Evolutionary conservation across 2,888 invertebrate species (phyloP), one percentile per base, ranked within the genome.

Genomic region (Drosophila quinaria): DNA sequence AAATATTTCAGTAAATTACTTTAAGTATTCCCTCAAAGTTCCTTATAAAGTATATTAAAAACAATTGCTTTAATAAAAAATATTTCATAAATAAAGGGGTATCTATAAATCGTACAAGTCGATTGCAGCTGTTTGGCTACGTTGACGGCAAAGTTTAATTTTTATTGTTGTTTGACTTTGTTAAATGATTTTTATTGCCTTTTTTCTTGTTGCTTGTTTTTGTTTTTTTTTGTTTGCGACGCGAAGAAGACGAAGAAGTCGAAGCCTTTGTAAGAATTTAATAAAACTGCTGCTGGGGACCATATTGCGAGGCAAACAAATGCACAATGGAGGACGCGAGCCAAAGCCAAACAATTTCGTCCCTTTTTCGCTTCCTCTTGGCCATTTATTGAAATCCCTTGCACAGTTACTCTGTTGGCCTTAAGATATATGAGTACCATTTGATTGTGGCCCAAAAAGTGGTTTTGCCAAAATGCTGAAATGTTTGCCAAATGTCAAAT

Each of bases 131-230:
- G 22, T 58, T 65, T 52, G 60, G 60, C 77, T 75, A 51, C 25
- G 83, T 87, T 88, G 90, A 86, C 90, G 87, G 90, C 87, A 88
- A 86, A 88, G 90, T 86, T 82, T 89, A 86, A 89, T 86, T 81
- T 86, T 89, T 86, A 88, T 86, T 89, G 87, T 86, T 89, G 90
- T 86, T 86, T 89, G 85, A 86, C 89, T 86, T 86, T 89, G 85
- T 86, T 88, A 86, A 86, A 89, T 86, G 90, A 86, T 86, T 86
- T 86, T 86, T 89, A 89, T 86, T 86, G 85, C 85, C 88, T 82
- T 83, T 81, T 67, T 63, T 49, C 33, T 44, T 19, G 29, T 0
- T 54, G 15, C 31, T 41, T 33, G 11, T 35, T 29, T 29, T 29
- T 8, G 8, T 42, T 33, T 19, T n/a, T 46, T 41, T 22, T 54